Evolutionary conservation across 1,140 invertebrate genomes (phyloP), one percentile per base, ranked within the genome.

Genomic region (Sminthurides bifidus): DNA sequence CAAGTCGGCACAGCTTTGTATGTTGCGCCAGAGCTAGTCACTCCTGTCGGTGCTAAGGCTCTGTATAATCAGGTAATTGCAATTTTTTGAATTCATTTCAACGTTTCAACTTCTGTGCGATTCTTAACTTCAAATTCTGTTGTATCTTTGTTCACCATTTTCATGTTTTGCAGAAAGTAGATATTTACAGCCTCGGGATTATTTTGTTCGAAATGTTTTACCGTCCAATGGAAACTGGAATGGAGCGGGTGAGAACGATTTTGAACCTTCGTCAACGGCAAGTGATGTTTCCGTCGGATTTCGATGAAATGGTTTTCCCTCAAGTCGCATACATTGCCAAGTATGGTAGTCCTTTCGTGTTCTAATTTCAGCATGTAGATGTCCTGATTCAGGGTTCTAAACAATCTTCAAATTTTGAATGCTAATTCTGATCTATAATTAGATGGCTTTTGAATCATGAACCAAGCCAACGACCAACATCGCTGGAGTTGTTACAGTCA

Each of bases 151-250:
- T 43, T 45, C 24, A 35, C 26, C 59, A 49, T 40, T 23, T 57
- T 50, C 59, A 59, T 62, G 49, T 17, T 51, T 66, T 68, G 40
- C 66, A 93, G 76, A 97, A 96, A 79, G 90, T 95, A 10, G 94
- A 98, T 69, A 88, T 94, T 65, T 95, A 92, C 66, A 84, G 81
- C 68, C 71, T 89, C 26, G 88, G 89, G 14, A 85, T 93, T n/a
- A 92, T 92, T 54, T 77, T 92, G 50, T 92, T 92, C 69, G 89
- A 93, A 75, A 97, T 98, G 93, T 89, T 84, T 65, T 86, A 89
- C 68, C 81, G 79, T 41, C 80, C 84, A 0, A 73, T 92, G 23
- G 69, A 71, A 1, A 95, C 92, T 0, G 80, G 78, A 29, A 95
- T 94, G 85, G 93, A 98, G 71, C 76, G 92, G 57, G 81, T 84